A percentile compares a stretch with the other conserved stretches of the same genome.
Conservation (phyloP, 2,113 vertebrate genomes). For the Hippopotamus amphibius region DNA sequence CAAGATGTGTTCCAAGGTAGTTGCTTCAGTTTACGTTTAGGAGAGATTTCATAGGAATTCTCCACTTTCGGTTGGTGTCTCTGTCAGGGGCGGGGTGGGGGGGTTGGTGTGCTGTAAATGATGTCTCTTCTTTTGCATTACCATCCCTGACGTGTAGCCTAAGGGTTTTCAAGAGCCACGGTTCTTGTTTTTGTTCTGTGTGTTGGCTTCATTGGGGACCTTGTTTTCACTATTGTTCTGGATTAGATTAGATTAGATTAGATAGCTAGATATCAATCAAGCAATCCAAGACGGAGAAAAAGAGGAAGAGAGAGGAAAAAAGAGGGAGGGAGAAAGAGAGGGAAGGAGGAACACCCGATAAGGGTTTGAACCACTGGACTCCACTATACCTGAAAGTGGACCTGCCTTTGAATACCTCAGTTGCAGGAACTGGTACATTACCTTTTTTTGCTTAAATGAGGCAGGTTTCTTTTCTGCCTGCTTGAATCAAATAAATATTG, state of each 20-base stretch:
- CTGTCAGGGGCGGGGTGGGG: rapidly evolving
- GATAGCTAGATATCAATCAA: not conserved
- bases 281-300: not conserved
- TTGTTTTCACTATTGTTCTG: not conserved
- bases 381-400: not conserved
- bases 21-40: not conserved
- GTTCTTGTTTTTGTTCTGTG: not conserved
- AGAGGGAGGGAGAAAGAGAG: not conserved
- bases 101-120: not conserved
- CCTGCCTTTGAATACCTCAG: not conserved
- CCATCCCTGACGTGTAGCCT: not conserved
- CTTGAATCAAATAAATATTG: not conserved
- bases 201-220: not conserved
- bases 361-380: not conserved
- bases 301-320: not conserved
- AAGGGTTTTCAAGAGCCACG: not conserved
- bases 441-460: not conserved
- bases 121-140: not conserved
- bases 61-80: not conserved
- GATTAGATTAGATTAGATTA: not conserved
- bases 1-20: not conserved
- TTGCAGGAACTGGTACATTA: not conserved
- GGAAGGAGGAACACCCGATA: no score
- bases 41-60: not conserved
- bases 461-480: not conserved